phyloP scores from a whole-genome alignment of 2,113 vertebrate genomes.

The Zonotrichia leucophrys region DNA sequence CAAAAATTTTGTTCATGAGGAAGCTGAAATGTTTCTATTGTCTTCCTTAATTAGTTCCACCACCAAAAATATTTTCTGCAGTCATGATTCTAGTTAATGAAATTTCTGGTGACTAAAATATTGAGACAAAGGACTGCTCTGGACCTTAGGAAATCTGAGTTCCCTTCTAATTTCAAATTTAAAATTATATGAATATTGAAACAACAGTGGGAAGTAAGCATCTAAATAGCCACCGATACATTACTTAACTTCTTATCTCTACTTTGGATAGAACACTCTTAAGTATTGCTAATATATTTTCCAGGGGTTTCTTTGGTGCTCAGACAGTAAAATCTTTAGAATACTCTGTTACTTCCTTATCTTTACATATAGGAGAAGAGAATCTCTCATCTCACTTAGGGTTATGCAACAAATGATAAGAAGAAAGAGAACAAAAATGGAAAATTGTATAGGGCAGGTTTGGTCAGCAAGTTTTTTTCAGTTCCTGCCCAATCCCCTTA shows the following conservation, averaged over 20 bases:
- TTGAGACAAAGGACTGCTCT: not conserved
- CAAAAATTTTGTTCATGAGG: not conserved
- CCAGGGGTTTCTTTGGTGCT: not conserved
- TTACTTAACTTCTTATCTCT: not conserved
- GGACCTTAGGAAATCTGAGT: not conserved
- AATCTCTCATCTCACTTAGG: not conserved
- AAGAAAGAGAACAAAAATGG: not conserved
- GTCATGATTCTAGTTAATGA: not conserved
- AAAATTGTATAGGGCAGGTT: not conserved
- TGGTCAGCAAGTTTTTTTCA: not conserved
- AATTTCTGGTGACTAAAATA: not conserved
- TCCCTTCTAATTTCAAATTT: not conserved
- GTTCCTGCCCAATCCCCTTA: not conserved
- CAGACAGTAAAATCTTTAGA: not conserved
- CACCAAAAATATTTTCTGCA: not conserved
- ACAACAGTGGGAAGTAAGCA: not conserved
- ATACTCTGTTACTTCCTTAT: not conserved
- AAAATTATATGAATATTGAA: not conserved
- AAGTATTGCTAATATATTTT: not conserved
- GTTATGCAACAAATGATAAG: not conserved
- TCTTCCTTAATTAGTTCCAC: not conserved
- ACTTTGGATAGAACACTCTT: not conserved
- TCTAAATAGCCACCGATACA: not conserved
- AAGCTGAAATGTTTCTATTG: not conserved
- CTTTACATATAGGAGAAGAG: not conserved